Conservation (phyloP, 37 sponge, comb jelly and placozoan genomes). For the Halichondria panicea region DNA sequence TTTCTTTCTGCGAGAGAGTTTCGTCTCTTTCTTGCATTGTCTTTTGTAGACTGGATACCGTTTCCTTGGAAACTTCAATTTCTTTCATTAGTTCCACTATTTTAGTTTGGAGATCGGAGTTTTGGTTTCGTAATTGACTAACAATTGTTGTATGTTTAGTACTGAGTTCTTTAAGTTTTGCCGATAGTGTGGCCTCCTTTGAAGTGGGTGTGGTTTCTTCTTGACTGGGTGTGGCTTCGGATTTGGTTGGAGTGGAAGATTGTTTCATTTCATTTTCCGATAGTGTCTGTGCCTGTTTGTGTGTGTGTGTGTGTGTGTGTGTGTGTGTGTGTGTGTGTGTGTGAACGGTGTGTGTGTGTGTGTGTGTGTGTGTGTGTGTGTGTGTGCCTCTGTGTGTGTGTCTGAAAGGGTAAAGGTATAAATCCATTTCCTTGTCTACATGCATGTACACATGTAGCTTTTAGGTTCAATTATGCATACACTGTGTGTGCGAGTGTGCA, state of each 20-base stretch:
- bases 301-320: background rate
- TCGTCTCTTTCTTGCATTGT: constrained; percentile 22
- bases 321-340: constrained; percentile 2
- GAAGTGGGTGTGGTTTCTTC: constrained; percentile 6
- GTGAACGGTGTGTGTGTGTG: no score
- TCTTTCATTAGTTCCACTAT: background rate
- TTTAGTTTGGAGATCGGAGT: constrained; percentile 12
- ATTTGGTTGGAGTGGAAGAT: background rate
- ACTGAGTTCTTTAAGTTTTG: constrained; percentile 16
- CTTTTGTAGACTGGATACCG: background rate
- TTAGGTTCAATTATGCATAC: no score
- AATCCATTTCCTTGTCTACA: no score
- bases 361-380: no score
- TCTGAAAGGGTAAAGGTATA: no score
- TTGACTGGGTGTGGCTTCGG: constrained; percentile 8
- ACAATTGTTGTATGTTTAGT: constrained; percentile 31
- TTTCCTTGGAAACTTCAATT: background rate
- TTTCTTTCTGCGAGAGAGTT: background rate
- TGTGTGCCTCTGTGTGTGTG: no score
- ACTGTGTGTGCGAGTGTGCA: no score
- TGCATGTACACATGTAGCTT: no score
- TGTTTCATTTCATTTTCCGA: background rate
- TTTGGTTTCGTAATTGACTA: constrained; percentile 33
- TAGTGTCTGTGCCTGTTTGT: background rate
- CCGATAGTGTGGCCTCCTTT: background rate